Conservation (phyloP, 2,888 invertebrate species). For the Caenorhabditis sinica region DNA sequence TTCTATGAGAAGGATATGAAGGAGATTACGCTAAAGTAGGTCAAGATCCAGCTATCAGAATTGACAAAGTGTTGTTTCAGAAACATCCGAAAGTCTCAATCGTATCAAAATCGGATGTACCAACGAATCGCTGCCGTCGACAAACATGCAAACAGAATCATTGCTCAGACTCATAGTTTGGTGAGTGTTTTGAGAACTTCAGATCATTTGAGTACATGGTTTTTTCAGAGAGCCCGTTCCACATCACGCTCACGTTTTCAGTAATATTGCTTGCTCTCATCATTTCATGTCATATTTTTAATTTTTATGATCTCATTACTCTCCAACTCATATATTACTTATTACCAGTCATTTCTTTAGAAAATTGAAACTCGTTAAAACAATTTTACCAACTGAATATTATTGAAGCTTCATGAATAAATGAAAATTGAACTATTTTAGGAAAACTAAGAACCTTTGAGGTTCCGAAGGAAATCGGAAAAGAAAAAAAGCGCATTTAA, state of each 20-base stretch:
- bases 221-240: constrained; percentile 62
- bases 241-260: constrained; percentile 40
- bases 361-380: too few species aligned
- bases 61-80: constrained; percentile 11
- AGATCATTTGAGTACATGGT: background rate
- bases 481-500: too few species aligned
- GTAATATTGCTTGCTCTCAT: background rate
- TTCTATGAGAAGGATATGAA: constrained; percentile 58
- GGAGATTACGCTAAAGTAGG: constrained; percentile 58
- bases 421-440: too few species aligned
- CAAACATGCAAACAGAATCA: constrained; percentile 51
- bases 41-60: background rate
- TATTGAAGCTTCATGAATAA: too few species aligned
- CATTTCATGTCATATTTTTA: background rate
- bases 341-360: too few species aligned
- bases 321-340: too few species aligned
- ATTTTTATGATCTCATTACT: background rate
- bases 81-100: constrained; percentile 46
- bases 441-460: too few species aligned
- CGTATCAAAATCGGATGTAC: constrained; percentile 21
- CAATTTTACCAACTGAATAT: too few species aligned
- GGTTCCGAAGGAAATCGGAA: too few species aligned
- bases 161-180: constrained; percentile 59
- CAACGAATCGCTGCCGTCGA: constrained; percentile 50
- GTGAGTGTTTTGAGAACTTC: constrained; percentile 25